Evolutionary conservation across 2,888 invertebrate genomes (phyloP).

Genomic region (Amitus sp.): DNA sequence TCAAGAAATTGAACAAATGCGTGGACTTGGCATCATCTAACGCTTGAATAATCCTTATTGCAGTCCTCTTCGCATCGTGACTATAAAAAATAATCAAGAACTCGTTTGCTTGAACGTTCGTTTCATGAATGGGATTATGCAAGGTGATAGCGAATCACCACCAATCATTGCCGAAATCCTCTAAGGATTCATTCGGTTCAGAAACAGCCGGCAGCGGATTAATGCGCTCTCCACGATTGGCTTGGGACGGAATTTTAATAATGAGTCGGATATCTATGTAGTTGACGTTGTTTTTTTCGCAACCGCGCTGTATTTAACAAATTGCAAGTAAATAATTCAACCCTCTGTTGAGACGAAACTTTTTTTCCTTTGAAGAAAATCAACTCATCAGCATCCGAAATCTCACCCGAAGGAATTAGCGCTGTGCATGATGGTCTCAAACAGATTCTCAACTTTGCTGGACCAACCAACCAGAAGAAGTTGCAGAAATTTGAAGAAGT

Average conservation of each 20-base stretch:
- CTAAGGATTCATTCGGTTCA: slow-evolving; percentile 43
- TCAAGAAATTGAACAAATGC: neutral
- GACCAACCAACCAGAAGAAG: slow-evolving; percentile 39
- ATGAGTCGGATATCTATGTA: neutral
- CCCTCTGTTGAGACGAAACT: slow-evolving; percentile 37
- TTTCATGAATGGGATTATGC: neutral
- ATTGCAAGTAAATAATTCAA: slow-evolving; percentile 11
- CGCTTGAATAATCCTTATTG: neutral
- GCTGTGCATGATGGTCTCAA: neutral
- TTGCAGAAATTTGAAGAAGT: slow-evolving; percentile 41
- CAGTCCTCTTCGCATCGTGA: neutral
- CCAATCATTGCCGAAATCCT: slow-evolving; percentile 35
- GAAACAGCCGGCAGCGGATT: slow-evolving; percentile 46
- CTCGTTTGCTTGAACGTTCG: neutral
- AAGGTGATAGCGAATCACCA: slow-evolving; percentile 46
- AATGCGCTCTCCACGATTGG: slow-evolving; percentile 33
- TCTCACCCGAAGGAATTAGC: slow-evolving; percentile 7
- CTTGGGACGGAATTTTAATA: slow-evolving; percentile 40
- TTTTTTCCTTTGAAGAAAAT: slow-evolving; percentile 32
- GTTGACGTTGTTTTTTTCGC: neutral
- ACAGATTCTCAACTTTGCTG: neutral
- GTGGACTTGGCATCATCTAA: neutral
- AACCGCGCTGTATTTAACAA: too few species aligned
- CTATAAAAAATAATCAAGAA: neutral
- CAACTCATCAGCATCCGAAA: slow-evolving; percentile 29